A percentile compares a stretch with the other conserved stretches of the same genome.
These are phyloP conservation scores for Tonatia bakeri DNA, from an alignment of 2,113 vertebrate species.

Conservation along the genomic window DNA sequence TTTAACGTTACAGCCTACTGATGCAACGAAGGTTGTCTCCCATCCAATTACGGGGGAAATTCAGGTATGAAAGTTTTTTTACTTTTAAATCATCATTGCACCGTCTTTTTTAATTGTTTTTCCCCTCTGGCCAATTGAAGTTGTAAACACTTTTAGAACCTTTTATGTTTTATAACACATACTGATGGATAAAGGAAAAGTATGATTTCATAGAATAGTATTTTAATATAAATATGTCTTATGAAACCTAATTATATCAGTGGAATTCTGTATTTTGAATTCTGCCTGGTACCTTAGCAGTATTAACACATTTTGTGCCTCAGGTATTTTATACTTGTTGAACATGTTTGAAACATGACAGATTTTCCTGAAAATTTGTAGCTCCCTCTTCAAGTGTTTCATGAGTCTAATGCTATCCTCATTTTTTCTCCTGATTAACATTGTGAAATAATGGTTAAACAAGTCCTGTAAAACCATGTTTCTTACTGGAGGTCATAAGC, in stretches of 20 bases:
- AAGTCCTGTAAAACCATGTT: neutral
- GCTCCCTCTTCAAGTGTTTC: neutral
- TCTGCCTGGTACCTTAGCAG: neutral
- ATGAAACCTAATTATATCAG: neutral
- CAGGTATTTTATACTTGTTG: neutral
- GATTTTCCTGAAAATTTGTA: neutral
- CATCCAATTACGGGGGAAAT: conserved; percentile 97
- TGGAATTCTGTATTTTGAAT: neutral
- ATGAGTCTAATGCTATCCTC: neutral
- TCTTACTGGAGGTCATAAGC: neutral
- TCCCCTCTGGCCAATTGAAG: neutral
- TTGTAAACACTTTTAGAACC: neutral
- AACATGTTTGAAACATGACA: neutral
- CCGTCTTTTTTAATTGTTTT: neutral
- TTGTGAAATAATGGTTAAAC: neutral
- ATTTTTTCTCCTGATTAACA: neutral
- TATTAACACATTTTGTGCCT: neutral
- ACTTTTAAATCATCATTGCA: neutral
- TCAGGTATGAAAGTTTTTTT: conserved; percentile 84
- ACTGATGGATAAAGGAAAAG: neutral
- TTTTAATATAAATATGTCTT: neutral
- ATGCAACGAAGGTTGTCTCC: conserved; percentile 84
- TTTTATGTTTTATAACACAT: neutral
- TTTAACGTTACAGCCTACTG: conserved; percentile 84
- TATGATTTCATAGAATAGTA: neutral